Evolutionary conservation across 2,888 invertebrate species (phyloP), one percentile per base, ranked within the genome.

Genomic region (Lasioglossum oenotherae): DNA sequence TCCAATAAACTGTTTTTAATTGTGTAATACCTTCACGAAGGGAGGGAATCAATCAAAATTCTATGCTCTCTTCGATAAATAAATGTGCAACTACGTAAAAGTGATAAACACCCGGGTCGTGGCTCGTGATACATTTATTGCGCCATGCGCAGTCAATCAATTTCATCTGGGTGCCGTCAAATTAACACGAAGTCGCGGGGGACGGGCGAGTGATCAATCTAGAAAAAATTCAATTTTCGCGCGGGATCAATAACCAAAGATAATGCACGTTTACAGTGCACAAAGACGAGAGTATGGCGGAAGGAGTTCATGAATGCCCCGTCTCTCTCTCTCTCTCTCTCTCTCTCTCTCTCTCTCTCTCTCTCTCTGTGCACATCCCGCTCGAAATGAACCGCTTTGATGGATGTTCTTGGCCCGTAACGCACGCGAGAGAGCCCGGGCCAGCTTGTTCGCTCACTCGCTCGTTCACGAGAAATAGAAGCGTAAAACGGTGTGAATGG

Each of bases 401-500:
- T 86, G 85, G 85, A 86, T 84, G 80, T 72, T 69, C 69, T 69
- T 69, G 80, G 73, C 74, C 27, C 73, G 80, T 49, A 74, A 71
- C 84, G 78, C 74, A 67, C 57, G 31, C 82, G 27, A 69, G 35
- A 67, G 31, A 67, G 35, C 35, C 27, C 12, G 46, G 73, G 74
- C 57, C 80, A 76, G 60, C 27, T 14, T 76, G 75, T 64, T 44
- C 23, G 46, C 53, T 53, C 10, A 49, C 60, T 75, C 67, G 10
- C 19, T 19, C 83, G 73, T 67, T 31, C 27, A 44, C 76, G 80
- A 64, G 82, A 75, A 82, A 80, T 86, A 81, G 81, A 79, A 82
- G 86, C 74, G 79, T 78, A 80, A 87, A 86, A 78, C 82, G 82
- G 80, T 72, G 71, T 78, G 82, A 87, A 83, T 83, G 74, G 78